Percentiles rank a stretch among this genome's conserved stretches.
These are phyloP conservation scores for Centropyge bicolor DNA, from an alignment of 2,797 vertebrate species.

Conservation along the genomic window DNA sequence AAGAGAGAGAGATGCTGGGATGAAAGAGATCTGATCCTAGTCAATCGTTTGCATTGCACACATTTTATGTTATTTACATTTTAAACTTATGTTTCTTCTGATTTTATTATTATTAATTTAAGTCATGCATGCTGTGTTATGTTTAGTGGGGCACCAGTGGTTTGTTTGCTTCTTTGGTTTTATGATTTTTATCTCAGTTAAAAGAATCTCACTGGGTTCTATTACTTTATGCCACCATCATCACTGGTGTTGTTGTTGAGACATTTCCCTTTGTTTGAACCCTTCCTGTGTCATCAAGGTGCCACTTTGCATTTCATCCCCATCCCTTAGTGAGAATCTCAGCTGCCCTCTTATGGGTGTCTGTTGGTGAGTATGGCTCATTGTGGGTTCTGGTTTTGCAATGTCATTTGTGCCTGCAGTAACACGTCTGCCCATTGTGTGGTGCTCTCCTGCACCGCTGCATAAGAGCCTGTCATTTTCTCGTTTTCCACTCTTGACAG, in stretches of 20 bases:
- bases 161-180: constrained; percentile 47
- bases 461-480: constrained; percentile 40
- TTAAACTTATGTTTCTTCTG: background rate
- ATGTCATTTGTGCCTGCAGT: constrained; percentile 75
- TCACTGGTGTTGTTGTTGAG: constrained; percentile 78
- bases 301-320: constrained; percentile 85
- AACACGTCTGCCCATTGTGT: constrained; percentile 74
- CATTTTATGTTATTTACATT: constrained; percentile 25
- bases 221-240: constrained; percentile 69
- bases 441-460: constrained; percentile 69
- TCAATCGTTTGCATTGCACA: constrained; percentile 30
- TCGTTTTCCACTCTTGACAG: constrained; percentile 35
- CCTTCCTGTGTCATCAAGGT: constrained; percentile 83
- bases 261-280: constrained; percentile 81
- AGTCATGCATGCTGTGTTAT: constrained; percentile 56
- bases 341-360: constrained; percentile 80
- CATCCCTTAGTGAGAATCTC: constrained; percentile 83
- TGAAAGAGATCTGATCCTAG: constrained; percentile 24
- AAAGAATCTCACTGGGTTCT: constrained; percentile 58
- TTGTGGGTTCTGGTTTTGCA: constrained; percentile 70
- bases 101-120: constrained; percentile 23
- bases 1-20: constrained; percentile 19
- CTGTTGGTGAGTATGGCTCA: constrained; percentile 82
- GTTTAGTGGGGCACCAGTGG: constrained; percentile 42
- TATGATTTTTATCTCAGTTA: constrained; percentile 37